phyloP scores from a whole-genome alignment of 1,140 invertebrate genomes.

The Coptotermes formosanus region DNA sequence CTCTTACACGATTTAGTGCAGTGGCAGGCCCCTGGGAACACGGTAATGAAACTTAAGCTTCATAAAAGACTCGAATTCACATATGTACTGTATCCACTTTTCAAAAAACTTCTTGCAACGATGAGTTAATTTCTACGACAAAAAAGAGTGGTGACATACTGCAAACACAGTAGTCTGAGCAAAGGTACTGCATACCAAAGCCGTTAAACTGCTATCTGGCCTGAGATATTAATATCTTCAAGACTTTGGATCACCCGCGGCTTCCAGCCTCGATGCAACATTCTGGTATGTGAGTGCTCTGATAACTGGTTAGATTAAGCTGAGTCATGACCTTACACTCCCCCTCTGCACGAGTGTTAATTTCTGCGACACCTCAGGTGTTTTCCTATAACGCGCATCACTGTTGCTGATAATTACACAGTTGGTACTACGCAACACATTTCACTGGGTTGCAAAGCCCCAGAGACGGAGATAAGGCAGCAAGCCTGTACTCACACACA shows the following conservation, averaged over 20 bases:
- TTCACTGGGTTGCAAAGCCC: background rate
- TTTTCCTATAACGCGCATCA: conserved; percentile 5
- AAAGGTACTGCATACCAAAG: too few species aligned
- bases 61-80: too few species aligned
- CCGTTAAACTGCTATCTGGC: background rate
- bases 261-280: background rate
- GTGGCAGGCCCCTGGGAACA: too few species aligned
- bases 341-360: background rate
- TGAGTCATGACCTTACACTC: background rate
- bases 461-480: background rate
- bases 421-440: background rate
- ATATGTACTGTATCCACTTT: too few species aligned
- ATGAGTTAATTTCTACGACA: too few species aligned
- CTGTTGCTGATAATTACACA: background rate
- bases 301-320: background rate
- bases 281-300: background rate
- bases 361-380: conserved; percentile 5
- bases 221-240: background rate
- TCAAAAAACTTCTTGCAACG: too few species aligned
- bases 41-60: too few species aligned
- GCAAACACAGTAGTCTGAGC: too few species aligned
- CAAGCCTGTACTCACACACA: too few species aligned
- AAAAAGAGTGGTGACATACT: too few species aligned
- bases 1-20: too few species aligned
- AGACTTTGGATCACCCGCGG: background rate